phyloP scores from a whole-genome alignment of 2,113 vertebrate species.

The Cebus imitator region DNA sequence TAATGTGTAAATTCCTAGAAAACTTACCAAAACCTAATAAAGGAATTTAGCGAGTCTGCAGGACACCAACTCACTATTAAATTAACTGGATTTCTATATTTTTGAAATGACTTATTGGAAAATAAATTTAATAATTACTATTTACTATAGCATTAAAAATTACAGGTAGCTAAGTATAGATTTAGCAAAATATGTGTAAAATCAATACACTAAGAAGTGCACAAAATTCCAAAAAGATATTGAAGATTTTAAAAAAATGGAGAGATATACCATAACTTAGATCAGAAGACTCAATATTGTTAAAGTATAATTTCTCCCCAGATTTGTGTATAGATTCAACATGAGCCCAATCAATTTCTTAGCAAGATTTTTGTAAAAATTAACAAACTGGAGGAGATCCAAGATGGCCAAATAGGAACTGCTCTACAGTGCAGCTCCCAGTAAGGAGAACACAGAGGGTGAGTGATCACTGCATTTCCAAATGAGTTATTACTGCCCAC shows the following conservation, averaged over 20 bases:
- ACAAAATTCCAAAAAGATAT: background rate
- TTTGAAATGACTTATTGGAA: background rate
- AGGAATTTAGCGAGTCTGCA: background rate
- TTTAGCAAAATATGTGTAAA: background rate
- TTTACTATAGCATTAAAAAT: background rate
- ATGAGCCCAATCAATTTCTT: background rate
- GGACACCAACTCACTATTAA: background rate
- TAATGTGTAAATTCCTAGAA: background rate
- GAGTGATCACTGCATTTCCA: no score
- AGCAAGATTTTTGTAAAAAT: background rate
- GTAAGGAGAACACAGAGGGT: no score
- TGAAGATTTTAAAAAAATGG: background rate
- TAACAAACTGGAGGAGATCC: background rate
- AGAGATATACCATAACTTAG: background rate
- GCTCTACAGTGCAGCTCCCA: no score
- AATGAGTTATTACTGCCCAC: no score
- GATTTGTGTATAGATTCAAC: background rate
- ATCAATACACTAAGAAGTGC: background rate
- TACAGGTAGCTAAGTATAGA: conserved; percentile 6
- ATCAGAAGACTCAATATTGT: background rate
- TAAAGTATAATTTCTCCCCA: background rate
- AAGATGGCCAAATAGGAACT: no score
- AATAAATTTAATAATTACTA: background rate
- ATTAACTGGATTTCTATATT: background rate
- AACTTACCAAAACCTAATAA: background rate